Evolutionary conservation across 2,888 invertebrate species (phyloP).

Genomic region (Catocala sponsa): DNA sequence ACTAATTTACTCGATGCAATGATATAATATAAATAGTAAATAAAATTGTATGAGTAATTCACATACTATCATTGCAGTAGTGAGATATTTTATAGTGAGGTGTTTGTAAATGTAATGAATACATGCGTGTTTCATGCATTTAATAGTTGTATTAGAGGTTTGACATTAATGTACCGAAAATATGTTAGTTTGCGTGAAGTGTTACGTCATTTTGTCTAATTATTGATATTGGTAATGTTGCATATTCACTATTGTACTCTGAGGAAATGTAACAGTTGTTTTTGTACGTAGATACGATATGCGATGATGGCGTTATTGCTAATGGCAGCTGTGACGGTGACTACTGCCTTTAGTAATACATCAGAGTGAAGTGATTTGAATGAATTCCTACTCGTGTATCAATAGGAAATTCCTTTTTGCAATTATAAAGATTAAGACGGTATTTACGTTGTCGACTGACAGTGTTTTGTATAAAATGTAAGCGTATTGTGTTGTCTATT

Average conservation of each 20-base stretch:
- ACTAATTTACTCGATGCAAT: conserved; percentile 63
- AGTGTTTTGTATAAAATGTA: too few species aligned
- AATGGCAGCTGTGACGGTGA: too few species aligned
- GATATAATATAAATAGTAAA: conserved; percentile 60
- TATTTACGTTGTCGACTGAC: too few species aligned
- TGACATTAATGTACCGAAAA: conserved; percentile 66
- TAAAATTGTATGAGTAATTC: conserved; percentile 51
- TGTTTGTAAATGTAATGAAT: conserved; percentile 71
- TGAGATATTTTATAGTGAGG: conserved; percentile 72
- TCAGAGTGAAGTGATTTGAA: too few species aligned
- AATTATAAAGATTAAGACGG: too few species aligned
- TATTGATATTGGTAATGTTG: conserved; percentile 60
- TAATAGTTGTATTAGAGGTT: conserved; percentile 77
- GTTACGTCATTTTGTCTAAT: conserved; percentile 53
- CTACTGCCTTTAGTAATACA: too few species aligned
- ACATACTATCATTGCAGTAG: conserved; percentile 70
- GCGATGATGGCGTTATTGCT: too few species aligned
- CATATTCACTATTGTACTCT: conserved; percentile 15
- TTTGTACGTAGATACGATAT: not conserved
- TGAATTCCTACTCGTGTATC: too few species aligned
- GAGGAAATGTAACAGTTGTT: conserved; percentile 14
- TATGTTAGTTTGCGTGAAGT: conserved; percentile 80
- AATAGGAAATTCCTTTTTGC: too few species aligned
- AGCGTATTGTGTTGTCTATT: too few species aligned
- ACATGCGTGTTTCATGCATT: conserved; percentile 82